Evolutionary conservation across 2,888 invertebrate species (phyloP).

Genomic region (Ochropleura plecta): DNA sequence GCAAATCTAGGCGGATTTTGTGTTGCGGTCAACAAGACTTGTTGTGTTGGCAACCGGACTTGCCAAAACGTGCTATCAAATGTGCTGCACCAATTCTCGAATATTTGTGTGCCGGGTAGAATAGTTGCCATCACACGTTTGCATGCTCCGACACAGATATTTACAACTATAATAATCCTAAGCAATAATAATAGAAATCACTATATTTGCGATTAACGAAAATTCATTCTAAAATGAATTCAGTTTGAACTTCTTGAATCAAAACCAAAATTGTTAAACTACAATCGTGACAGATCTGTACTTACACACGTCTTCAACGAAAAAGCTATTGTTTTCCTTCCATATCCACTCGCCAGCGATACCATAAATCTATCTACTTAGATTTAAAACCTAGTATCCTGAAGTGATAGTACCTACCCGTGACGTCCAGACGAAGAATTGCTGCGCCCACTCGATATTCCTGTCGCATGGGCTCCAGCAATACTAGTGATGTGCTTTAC

Average conservation of each 20-base stretch:
- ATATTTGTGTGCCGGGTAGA: neutral
- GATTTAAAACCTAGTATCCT: slow-evolving; percentile 24
- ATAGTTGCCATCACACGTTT: neutral
- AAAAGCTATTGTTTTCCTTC: neutral
- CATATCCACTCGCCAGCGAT: neutral
- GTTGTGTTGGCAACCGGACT: slow-evolving; percentile 24
- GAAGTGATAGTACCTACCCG: slow-evolving; percentile 25
- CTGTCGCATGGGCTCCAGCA: slow-evolving; percentile 38
- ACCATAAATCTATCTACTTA: slow-evolving; percentile 31
- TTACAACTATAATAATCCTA: neutral
- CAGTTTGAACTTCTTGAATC: neutral
- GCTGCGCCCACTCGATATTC: slow-evolving; percentile 61
- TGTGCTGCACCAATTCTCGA: slow-evolving; percentile 2
- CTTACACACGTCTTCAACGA: neutral
- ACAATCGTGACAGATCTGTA: neutral
- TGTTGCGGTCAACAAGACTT: slow-evolving; percentile 10
- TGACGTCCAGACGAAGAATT: slow-evolving; percentile 48
- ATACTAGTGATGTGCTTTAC: slow-evolving; percentile 35
- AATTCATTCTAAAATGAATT: neutral
- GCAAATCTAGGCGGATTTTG: neutral
- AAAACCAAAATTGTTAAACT: neutral
- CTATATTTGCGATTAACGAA: neutral
- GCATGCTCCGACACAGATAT: neutral
- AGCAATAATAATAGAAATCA: neutral
- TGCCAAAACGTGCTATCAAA: slow-evolving; percentile 21